A percentile compares a stretch with the other conserved stretches of the same genome.
These are phyloP conservation scores for Hofmannophila pseudospretella DNA, from an alignment of 2,888 invertebrate genomes.

Conservation along the genomic window DNA sequence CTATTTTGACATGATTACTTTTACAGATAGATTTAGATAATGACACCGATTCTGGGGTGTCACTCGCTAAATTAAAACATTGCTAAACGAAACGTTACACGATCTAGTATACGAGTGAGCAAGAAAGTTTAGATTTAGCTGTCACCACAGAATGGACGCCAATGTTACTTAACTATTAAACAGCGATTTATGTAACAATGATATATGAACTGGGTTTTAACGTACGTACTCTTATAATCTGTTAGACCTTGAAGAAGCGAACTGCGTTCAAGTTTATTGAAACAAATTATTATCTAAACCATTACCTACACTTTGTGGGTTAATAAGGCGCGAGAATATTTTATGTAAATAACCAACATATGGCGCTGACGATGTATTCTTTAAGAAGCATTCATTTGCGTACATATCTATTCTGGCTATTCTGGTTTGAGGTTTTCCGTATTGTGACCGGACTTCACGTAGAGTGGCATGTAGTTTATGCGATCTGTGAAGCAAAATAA, in stretches of 20 bases:
- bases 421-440: conserved; percentile 44
- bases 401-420: conserved; percentile 36
- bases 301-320: conserved; percentile 5
- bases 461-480: conserved; percentile 48
- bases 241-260: conserved; percentile 4
- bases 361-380: background rate
- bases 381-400: conserved; percentile 7
- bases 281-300: conserved; percentile 5
- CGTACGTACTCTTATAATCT: too few relatives aligned
- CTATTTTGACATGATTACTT: too few relatives aligned
- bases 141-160: too few relatives aligned
- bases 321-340: conserved; percentile 11
- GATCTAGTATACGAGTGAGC: too few relatives aligned
- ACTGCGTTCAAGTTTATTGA: conserved; percentile 7
- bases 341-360: conserved; percentile 13
- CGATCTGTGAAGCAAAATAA: conserved; percentile 42
- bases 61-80: too few relatives aligned
- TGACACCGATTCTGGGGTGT: too few relatives aligned
- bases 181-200: too few relatives aligned
- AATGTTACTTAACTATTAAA: too few relatives aligned
- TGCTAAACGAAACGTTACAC: too few relatives aligned
- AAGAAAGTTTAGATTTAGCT: too few relatives aligned
- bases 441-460: conserved; percentile 45
- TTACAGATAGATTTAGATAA: too few relatives aligned
- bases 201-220: too few relatives aligned